Percentiles rank a stretch among this genome's conserved stretches.
These are phyloP conservation scores for Polymixis lichenea DNA, from an alignment of 2,888 invertebrate genomes.

Conservation along the genomic window DNA sequence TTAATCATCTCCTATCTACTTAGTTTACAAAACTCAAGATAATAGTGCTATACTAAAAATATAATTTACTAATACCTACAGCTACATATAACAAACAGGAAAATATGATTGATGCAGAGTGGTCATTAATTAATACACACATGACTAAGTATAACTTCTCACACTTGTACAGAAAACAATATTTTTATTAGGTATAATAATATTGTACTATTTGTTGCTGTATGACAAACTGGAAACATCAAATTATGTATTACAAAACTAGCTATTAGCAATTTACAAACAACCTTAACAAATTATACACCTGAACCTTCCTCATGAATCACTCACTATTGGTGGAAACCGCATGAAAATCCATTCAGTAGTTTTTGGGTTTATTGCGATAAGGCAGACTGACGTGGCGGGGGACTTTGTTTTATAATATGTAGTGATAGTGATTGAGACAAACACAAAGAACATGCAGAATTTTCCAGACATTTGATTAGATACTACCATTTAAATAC, in stretches of 20 bases:
- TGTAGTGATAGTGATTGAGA: neutral
- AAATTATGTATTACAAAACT: neutral
- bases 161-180: neutral
- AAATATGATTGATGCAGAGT: slow-evolving; percentile 1
- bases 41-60: slow-evolving; percentile 2
- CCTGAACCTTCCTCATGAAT: no score
- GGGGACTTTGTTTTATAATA: no score
- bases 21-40: slow-evolving; percentile 26
- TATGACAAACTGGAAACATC: neutral
- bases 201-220: neutral
- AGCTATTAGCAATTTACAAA: no score
- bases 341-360: no score
- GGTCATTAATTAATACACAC: neutral
- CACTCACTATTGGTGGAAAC: no score
- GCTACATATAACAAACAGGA: neutral
- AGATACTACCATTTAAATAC: neutral
- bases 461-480: neutral
- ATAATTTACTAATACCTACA: slow-evolving; percentile 17
- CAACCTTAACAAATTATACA: no score
- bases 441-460: neutral
- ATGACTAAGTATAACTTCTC: neutral
- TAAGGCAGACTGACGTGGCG: no score
- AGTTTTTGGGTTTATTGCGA: no score
- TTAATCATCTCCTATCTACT: slow-evolving; percentile 22
- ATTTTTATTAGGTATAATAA: neutral